Evolutionary conservation across 2,888 invertebrate species (phyloP), one percentile per base, ranked within the genome.

Genomic region (Nymphalis c-album): DNA sequence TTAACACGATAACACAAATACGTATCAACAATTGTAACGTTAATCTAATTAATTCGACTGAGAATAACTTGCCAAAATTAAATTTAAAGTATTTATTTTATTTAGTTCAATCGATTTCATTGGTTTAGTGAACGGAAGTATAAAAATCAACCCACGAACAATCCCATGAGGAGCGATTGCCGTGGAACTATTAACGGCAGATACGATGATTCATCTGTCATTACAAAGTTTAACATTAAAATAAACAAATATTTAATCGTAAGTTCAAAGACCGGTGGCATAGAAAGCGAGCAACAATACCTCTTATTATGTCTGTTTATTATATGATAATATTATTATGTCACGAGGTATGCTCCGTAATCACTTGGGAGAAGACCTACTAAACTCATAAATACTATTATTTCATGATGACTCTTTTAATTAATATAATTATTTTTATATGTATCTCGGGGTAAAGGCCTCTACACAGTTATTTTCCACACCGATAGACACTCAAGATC

Each of bases 321-420:
- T 72, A 65, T 68, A 71, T 67, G 74, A 73, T 71, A 73, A 71
- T 66, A 53, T 48, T 68, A 73, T 74, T 71, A 71, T 70, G 62
- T 70, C 70, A 74, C 62, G 46, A 47, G 65, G 67, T 65, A 46
- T 64, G 50, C 18, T 46, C 55, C 55, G 62, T 62, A 64, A 65
- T 68, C 55, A 26, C 65, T 57, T 69, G 66, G 69, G 68, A 66
- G 64, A 50, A 66, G 68, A 58, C 63, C 64, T 64, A 58, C 53
- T 53, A 18, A 35, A 35, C 57, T 59, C 10, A 45, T 18, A 18
- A 31, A 16, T 31, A 6, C 18, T 31, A 26, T 17, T n/a, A 48
- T 47, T n/a, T 40, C 60, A 5, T 63, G 47, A 62, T 60, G 31
- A 58, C n/a, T 60, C 35, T 63, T 51, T 63, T 51, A 31, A 48